Base-by-base conservation (phyloP, 2,888 invertebrate genomes). In the Synergus japonicus region DNA sequence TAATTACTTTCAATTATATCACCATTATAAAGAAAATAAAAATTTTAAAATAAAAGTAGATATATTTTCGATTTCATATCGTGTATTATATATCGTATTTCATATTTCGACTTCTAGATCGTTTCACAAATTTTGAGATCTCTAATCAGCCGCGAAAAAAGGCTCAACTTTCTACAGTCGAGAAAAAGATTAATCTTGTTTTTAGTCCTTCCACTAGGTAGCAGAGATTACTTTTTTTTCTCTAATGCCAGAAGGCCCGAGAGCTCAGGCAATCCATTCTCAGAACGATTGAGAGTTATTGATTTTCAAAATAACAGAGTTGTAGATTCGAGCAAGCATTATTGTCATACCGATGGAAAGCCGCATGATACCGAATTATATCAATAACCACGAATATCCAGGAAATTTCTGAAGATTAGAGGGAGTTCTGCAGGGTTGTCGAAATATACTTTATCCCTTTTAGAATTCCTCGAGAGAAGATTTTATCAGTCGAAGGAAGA, bases 221-320 rank as follows among this genome's bases (percentile, higher is more conserved):
- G 54, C 37, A 29, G 15, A 54, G 73, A 73, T 73, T 54, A 18
- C 37, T 54, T 54, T 73, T 54, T 73, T 73, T 69, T n/a, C 12
- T 22, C 22, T 18, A 7, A 46, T 43, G 0, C 1, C n/a, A 4
- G 10, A 73, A n/a, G 10, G n/a, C 73, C 73, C 37, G 37, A 54
- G 73, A 54, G 41, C 29, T 54, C 54, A 54, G 73, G 10, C 73
- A 73, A 73, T 73, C 15, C 73, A 49, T 54, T 73, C 54, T 73
- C 29, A n/a, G 37, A n/a, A n/a, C 54, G n/a, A 73, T 73, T 73
- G 54, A 54, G 54, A 54, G 37, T 54, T 73, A 54, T 73, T 73
- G 54, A 73, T 54, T 73, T 54, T 10, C 37, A 18, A 54, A 73
- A 73, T 54, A 37, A 54, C 49, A 9, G 54, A 18, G 5, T 41